These are phyloP conservation scores for Perdix hodgsoniae DNA, from an alignment of 2,797 vertebrate species.

Conservation along the genomic window DNA sequence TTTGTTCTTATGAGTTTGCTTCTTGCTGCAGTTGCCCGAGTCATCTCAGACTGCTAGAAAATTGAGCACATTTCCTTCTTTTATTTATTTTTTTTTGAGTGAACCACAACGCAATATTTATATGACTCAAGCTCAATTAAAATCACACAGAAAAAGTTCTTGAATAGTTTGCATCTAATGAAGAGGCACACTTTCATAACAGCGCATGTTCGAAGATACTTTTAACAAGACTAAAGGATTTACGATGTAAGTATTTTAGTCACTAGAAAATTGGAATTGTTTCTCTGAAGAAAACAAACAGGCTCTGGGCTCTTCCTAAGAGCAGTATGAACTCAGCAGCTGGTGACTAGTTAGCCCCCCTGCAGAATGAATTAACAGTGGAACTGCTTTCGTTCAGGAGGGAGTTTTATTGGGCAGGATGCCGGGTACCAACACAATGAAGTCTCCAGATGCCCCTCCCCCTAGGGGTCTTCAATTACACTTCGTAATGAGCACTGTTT, in stretches of 20 bases:
- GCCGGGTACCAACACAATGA: conserved; percentile 72
- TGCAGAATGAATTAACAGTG: conserved; percentile 75
- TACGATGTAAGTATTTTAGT: conserved; percentile 54
- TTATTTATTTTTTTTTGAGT: neutral
- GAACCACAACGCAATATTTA: conserved; percentile 55
- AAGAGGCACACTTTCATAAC: conserved; percentile 43
- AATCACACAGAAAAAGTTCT: conserved; percentile 37
- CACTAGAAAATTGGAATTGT: conserved; percentile 58
- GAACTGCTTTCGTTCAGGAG: conserved; percentile 66
- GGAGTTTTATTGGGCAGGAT: conserved; percentile 74
- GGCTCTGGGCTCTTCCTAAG: conserved; percentile 47
- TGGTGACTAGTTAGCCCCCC: conserved; percentile 54
- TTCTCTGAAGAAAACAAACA: conserved; percentile 65
- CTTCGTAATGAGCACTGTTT: conserved; percentile 77
- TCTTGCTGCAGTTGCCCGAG: neutral
- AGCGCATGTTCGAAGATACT: conserved; percentile 55
- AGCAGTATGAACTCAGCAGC: conserved; percentile 47
- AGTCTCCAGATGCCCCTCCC: conserved; percentile 72
- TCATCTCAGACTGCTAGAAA: conserved; percentile 24
- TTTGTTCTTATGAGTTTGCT: neutral
- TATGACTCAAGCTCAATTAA: conserved; percentile 65
- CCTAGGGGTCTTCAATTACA: conserved; percentile 79
- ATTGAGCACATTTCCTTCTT: neutral
- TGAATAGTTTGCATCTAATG: conserved; percentile 64
- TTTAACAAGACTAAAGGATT: conserved; percentile 57